These are phyloP conservation scores for Pardosa pseudoannulata DNA, from an alignment of 2,888 invertebrate genomes.

Conservation along the genomic window DNA sequence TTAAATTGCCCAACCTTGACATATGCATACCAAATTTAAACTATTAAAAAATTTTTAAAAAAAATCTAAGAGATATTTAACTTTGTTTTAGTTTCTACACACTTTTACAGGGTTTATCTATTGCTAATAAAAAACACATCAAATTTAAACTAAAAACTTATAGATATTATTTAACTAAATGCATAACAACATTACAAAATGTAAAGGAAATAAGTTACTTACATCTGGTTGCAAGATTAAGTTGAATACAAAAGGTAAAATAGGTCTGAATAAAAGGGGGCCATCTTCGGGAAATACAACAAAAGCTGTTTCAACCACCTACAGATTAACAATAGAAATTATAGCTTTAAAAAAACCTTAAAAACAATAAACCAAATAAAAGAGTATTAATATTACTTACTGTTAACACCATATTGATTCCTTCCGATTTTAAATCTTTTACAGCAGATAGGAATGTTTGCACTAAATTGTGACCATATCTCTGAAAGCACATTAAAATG, in stretches of 20 bases:
- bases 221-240: constrained; percentile 75
- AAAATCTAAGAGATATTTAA: too few species aligned
- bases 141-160: too few species aligned
- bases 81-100: too few species aligned
- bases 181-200: too few species aligned
- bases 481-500: constrained; percentile 77
- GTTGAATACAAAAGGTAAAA: constrained; percentile 81
- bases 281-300: constrained; percentile 85
- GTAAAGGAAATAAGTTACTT: too few species aligned
- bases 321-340: constrained; percentile 16
- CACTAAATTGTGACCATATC: constrained; percentile 85
- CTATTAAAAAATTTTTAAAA: too few species aligned
- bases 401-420: constrained; percentile 84
- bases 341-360: not conserved
- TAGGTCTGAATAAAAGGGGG: constrained; percentile 83
- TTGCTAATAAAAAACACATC: too few species aligned
- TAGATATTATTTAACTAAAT: too few species aligned
- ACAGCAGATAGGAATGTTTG: constrained; percentile 85
- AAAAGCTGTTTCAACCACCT: constrained; percentile 86
- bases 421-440: constrained; percentile 87
- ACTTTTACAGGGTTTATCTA: too few species aligned
- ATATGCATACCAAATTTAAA: too few species aligned
- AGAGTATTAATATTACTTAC: constrained; percentile 73
- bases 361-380: not conserved
- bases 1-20: too few species aligned